Evolutionary conservation across 1,140 invertebrate species (phyloP).

Genomic region (Copidosoma floridanum): DNA sequence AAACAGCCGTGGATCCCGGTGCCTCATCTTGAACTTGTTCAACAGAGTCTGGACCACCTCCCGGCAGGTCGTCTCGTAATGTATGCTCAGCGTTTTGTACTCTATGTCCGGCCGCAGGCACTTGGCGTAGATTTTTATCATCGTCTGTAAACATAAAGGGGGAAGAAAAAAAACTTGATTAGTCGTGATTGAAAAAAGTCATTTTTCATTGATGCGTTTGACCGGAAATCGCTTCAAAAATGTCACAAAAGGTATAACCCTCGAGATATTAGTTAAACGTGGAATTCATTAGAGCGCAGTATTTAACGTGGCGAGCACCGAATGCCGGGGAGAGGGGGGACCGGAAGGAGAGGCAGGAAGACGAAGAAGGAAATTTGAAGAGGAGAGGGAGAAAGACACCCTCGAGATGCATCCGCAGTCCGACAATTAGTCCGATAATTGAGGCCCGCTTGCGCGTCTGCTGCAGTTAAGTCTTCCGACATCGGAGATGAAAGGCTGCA

Average conservation of each 20-base stretch:
- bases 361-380: neutral
- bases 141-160: constrained; percentile 68
- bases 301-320: constrained; percentile 1
- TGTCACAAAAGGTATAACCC: no score
- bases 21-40: constrained; percentile 87
- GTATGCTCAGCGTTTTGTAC: constrained; percentile 88
- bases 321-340: neutral
- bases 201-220: neutral
- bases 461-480: no score
- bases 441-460: constrained; percentile 14
- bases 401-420: constrained; percentile 7
- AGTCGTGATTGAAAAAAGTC: neutral
- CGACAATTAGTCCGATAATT: constrained; percentile 51
- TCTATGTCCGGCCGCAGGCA: constrained; percentile 88
- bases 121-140: constrained; percentile 86
- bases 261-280: constrained; percentile 9
- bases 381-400: neutral
- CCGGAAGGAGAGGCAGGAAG: constrained; percentile 9
- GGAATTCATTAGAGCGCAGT: neutral
- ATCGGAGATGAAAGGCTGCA: no score
- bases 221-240: neutral
- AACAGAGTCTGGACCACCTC: constrained; percentile 82
- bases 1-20: constrained; percentile 88
- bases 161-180: neutral
- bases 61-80: constrained; percentile 79